A percentile compares a stretch with the other conserved stretches of the same genome.
These are phyloP conservation scores for Coregonus ussuriensis DNA, from an alignment of 2,797 vertebrate species.

Conservation along the genomic window DNA sequence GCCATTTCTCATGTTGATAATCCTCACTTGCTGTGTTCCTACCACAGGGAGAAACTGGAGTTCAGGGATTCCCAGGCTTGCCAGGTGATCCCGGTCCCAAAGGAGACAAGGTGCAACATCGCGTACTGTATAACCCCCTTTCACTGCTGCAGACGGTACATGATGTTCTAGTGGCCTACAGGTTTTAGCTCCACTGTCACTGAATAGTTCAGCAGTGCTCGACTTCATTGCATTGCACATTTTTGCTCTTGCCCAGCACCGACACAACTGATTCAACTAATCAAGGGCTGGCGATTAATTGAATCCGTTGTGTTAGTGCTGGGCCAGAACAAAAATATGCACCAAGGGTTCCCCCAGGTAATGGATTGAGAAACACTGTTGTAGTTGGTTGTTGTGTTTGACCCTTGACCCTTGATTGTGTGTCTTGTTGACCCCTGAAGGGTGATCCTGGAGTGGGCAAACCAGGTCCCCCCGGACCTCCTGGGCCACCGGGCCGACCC, in stretches of 20 bases:
- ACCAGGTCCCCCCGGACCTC: conserved; percentile 79
- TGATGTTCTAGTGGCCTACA: background rate
- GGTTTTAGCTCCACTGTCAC: too few species aligned
- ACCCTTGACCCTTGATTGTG: background rate
- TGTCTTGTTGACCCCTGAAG: conserved; percentile 51
- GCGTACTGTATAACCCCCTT: background rate
- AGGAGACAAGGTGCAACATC: conserved; percentile 80
- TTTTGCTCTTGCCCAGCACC: too few species aligned
- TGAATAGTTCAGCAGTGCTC: too few species aligned
- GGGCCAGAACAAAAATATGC: too few species aligned
- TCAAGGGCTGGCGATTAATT: too few species aligned
- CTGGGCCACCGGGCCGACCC: conserved; percentile 70
- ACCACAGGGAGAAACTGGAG: conserved; percentile 73
- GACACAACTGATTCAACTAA: too few species aligned
- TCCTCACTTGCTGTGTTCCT: conserved; percentile 5
- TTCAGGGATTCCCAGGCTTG: conserved; percentile 75
- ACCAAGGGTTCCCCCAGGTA: too few species aligned
- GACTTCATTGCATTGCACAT: too few species aligned
- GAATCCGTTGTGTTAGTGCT: too few species aligned
- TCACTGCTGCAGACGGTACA: background rate
- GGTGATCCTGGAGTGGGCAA: conserved; percentile 77
- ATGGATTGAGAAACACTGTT: too few species aligned
- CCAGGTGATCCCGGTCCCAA: conserved; percentile 75
- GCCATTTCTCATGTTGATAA: background rate
- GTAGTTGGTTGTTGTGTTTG: too few species aligned